These are phyloP conservation scores for Ia io DNA, from an alignment of 2,113 vertebrate genomes.

Conservation along the genomic window DNA sequence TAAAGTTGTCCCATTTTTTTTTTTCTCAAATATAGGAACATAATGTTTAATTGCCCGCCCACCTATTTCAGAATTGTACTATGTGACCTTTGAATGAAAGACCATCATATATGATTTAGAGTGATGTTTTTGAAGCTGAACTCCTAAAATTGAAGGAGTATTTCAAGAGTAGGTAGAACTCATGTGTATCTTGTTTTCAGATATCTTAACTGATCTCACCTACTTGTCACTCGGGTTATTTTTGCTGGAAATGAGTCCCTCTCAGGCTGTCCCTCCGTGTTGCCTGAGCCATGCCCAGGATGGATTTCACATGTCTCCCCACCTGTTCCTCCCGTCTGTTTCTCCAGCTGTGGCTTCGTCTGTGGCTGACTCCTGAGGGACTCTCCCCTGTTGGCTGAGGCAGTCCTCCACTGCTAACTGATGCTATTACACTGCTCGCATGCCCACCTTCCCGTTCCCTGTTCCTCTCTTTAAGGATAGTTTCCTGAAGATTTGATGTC, in stretches of 20 bases:
- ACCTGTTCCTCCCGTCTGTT: neutral
- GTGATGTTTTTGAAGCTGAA: slow-evolving; percentile 5
- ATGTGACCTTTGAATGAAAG: neutral
- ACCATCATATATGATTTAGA: neutral
- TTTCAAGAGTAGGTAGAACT: neutral
- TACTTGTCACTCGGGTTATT: neutral
- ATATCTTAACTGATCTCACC: neutral
- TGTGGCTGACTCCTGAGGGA: neutral
- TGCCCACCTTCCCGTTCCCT: neutral
- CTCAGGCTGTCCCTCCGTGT: neutral
- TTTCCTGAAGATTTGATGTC: neutral
- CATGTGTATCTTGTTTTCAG: neutral
- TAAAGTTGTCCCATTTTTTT: neutral
- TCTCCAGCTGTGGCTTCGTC: neutral
- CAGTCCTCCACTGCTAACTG: neutral
- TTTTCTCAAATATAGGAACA: slow-evolving; percentile 25
- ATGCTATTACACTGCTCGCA: neutral
- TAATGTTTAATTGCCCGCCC: neutral
- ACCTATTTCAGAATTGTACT: neutral
- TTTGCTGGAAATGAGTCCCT: neutral
- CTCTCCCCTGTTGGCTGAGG: neutral
- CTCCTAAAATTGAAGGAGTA: slow-evolving; percentile 1
- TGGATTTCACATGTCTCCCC: neutral
- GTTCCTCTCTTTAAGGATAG: neutral
- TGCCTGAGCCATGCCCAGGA: neutral